Evolutionary conservation across 2,113 vertebrate species (phyloP).

Genomic region (Grantiella picta): DNA sequence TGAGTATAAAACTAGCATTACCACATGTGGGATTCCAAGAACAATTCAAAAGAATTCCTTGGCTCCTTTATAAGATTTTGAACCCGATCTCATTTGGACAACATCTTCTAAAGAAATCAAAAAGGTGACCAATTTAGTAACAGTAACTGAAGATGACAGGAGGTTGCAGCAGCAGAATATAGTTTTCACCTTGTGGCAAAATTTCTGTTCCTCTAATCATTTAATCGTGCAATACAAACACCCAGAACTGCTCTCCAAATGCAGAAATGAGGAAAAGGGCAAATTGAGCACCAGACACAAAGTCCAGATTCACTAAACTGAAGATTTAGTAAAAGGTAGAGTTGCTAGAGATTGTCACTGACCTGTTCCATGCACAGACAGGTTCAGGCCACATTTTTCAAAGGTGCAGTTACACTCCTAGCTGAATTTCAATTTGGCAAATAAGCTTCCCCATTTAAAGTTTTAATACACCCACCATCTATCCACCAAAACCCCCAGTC

Average conservation of each 20-base stretch:
- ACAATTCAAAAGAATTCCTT: slow-evolving; percentile 39
- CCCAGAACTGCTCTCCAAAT: background rate
- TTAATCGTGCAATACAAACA: background rate
- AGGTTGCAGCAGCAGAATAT: background rate
- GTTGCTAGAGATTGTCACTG: background rate
- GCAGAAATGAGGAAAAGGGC: background rate
- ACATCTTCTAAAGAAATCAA: slow-evolving; percentile 41
- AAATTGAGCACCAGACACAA: background rate
- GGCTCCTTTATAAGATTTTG: slow-evolving; percentile 10
- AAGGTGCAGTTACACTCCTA: background rate
- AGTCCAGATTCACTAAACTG: background rate
- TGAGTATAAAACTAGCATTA: slow-evolving; percentile 15
- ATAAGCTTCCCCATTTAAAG: background rate
- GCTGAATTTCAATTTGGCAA: background rate
- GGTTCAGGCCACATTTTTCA: background rate
- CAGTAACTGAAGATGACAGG: background rate
- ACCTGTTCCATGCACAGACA: background rate
- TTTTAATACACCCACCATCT: background rate
- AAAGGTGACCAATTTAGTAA: slow-evolving; percentile 21
- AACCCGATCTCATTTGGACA: slow-evolving; percentile 16
- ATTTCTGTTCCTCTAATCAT: background rate
- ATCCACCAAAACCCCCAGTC: background rate
- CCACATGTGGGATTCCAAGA: background rate
- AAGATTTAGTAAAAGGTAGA: background rate
- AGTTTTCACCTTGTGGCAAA: background rate